These are phyloP conservation scores for Alosa sapidissima DNA, from an alignment of 2,797 vertebrate species.

Conservation along the genomic window DNA sequence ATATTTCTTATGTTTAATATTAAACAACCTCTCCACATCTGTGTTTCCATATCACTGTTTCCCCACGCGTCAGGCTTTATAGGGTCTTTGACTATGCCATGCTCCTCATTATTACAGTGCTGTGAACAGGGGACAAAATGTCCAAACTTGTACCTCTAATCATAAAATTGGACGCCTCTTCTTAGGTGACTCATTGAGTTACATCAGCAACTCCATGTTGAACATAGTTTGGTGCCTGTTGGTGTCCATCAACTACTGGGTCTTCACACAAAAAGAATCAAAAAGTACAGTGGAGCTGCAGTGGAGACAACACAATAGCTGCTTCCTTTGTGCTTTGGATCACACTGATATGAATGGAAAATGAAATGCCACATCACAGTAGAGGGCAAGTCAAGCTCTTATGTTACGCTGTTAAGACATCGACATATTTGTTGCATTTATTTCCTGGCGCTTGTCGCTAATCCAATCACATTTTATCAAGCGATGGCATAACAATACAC, in stretches of 20 bases:
- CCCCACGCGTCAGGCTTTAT: not conserved
- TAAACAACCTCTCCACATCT: not conserved
- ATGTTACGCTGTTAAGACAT: not conserved
- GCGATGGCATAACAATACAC: slow-evolving; percentile 28
- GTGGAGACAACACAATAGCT: not conserved
- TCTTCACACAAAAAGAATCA: too few relatives aligned
- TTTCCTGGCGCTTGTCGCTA: slow-evolving; percentile 25
- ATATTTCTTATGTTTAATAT: not conserved
- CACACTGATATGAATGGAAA: slow-evolving; percentile 3
- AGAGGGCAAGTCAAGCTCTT: not conserved
- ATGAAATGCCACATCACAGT: slow-evolving; percentile 36
- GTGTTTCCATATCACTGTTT: not conserved
- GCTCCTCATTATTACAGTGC: not conserved
- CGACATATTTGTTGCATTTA: not conserved
- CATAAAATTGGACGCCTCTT: not conserved
- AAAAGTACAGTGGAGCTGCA: too few relatives aligned
- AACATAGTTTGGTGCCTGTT: too few relatives aligned
- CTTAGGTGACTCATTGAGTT: not conserved
- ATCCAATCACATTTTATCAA: slow-evolving; percentile 36
- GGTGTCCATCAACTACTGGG: too few relatives aligned
- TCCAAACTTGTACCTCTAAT: not conserved
- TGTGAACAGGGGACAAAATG: not conserved
- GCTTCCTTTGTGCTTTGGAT: not conserved
- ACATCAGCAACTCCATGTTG: not conserved
- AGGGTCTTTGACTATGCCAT: not conserved